Conservation (phyloP, 2,888 invertebrate genomes). For the Tupiocoris notatus region DNA sequence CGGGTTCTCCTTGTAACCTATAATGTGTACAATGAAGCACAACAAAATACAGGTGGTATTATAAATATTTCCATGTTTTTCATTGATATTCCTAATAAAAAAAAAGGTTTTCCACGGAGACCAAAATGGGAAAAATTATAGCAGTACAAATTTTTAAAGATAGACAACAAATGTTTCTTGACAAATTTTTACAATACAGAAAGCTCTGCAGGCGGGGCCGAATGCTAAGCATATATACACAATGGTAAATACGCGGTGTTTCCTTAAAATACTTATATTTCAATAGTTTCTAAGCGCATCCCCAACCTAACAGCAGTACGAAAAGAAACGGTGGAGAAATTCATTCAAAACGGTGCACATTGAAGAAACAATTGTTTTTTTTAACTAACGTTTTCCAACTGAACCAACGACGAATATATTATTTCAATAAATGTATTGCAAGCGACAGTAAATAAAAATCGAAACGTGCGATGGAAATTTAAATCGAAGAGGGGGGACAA, state of each 20-base stretch:
- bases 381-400: too few species aligned
- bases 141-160: not conserved
- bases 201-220: constrained; percentile 34
- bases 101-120: constrained; percentile 6
- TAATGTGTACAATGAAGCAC: constrained; percentile 33
- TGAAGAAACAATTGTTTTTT: too few species aligned
- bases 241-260: constrained; percentile 15
- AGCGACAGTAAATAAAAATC: not conserved
- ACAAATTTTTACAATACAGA: too few species aligned
- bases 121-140: constrained; percentile 16
- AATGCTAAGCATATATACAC: constrained; percentile 37
- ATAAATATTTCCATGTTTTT: not conserved
- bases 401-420: not conserved
- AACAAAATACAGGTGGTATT: constrained; percentile 15
- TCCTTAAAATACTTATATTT: not conserved
- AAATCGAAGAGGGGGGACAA: not conserved
- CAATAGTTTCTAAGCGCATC: not conserved
- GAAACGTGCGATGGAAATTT: not conserved
- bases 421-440: not conserved
- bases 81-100: not conserved
- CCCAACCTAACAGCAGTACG: not conserved
- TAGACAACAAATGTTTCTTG: too few species aligned
- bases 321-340: not conserved
- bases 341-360: constrained; percentile 8
- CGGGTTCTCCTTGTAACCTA: constrained; percentile 22